Evolutionary conservation across 2,888 invertebrate species (phyloP), one percentile per base, ranked within the genome.

Genomic region (Silvanus unidentatus): DNA sequence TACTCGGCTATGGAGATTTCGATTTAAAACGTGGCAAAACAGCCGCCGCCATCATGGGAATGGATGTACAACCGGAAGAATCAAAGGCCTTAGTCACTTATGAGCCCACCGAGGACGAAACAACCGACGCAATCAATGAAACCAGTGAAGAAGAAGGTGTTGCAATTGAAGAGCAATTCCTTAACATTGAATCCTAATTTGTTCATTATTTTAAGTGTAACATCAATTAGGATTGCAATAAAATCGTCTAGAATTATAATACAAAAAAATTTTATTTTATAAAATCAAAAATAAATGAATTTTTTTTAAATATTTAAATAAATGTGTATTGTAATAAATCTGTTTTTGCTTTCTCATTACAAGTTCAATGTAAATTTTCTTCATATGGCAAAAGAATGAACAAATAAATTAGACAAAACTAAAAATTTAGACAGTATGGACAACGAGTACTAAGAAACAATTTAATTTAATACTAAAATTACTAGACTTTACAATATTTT

Each of bases 1-100:
- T 78, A 41, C 66, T 73, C 48, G 68, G 68, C 9, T 57, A 68
- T 52, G 68, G 68, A 6, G 70, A 68, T 55, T 69, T 66, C 44
- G 68, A 67, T 16, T 65, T 63, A 46, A 53, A 59, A 29, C 53
- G 59, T 34, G 68, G 69, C 46, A 64, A 68, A 60, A 66, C 66
- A 2, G 42, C 68, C 4, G 52, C 59, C 1, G 65, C 69, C 53
- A 63, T 68, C 14, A 67, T 70, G 64, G 60, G 62, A 36, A 53
- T 54, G 40, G 32, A 22, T 22, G 22, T 5, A 22, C 22, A 22
- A 22, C 22, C 3, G 8, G 4, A 22, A 22, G 4, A 22, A 22
- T 3, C 3, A 22, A 22, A 5, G 3, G 22, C 8, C 3, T 8
- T 8, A 22, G 22, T 5, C 3, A 22, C 22, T 22, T n/a, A n/a